Base-by-base conservation (phyloP, 2,113 vertebrate species). In the Axis porcinus region DNA sequence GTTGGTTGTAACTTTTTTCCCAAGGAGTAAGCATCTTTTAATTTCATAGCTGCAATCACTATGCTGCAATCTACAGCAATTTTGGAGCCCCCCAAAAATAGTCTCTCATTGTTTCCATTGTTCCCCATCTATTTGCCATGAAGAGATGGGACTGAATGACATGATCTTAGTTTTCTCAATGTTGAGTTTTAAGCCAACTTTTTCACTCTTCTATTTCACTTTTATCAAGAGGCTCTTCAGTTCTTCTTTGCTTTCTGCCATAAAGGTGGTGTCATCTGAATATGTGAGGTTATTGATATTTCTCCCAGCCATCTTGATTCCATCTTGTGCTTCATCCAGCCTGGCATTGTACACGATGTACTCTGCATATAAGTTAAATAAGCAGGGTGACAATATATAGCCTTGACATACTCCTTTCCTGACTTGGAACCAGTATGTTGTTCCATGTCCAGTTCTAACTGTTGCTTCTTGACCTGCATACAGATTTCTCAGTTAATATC, bases 401-500 rank as follows among this genome's bases (percentile, higher is more conserved):
- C 19, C 67, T 40, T 70, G n/a, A 70, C 0, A 2, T 40, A 70
- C 10, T 70, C n/a, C n/a, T 70, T 70, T 40, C 5, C 67, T 0
- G 5, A 40, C 19, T 70, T 70, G 67, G 10, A 70, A 70, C n/a
- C 67, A 70, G 67, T 70, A 19, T 40, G n/a, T 70, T 23, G 11
- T 40, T 40, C 19, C 67, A 40, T 6, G n/a, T 70, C 67, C 17
- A 70, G 5, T 70, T 70, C n/a, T 40, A 70, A 70, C 19, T 40
- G 19, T 23, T 70, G n/a, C 67, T 70, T 70, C n/a, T 11, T 70
- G n/a, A 70, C n/a, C 19, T 70, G n/a, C 64, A 70, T 36, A 70
- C n/a, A 36, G 64, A 36, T 70, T 36, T 70, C 64, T 70, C 64
- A 70, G n/a, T 70, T 97, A 70, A n/a, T 96, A 97, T 45, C 17